Evolutionary conservation across 35 echinoderm and acorn worm genomes (phyloP), one percentile per base, ranked within the genome.

Genomic region (Ophiothrix spiculata): DNA sequence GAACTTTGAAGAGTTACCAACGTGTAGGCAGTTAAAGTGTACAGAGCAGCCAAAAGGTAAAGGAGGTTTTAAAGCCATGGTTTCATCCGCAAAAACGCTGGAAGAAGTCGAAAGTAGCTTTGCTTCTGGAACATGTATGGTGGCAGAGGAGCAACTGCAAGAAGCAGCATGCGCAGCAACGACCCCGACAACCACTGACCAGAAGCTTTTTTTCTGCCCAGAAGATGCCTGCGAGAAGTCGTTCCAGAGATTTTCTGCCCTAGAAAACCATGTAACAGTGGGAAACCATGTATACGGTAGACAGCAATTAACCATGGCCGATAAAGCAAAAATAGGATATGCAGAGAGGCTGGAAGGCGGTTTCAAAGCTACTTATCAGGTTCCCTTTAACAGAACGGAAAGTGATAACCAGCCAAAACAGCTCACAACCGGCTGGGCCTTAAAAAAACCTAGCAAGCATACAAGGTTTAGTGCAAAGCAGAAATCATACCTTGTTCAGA

Each of bases 381-480:
- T 49, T 10, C 42, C 6, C 19, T 6, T 49, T 10, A 49, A 6
- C 19, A 19, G 6, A 10, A 6, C 19, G 6, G 42, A 19, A 10
- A 19, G 42, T 10, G 42, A 49, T 10, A 10, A 19, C 19, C 6
- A 10, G 6, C 6, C 42, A 10, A 49, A 49, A 28, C 4, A 76
- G 33, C 74, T 76, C 12, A 4, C 25, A 35, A 63, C 73, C 10
- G 42, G 82, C 8, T 56, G 46, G 39, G 60, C 82, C 0, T 29
- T 84, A 33, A 42, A 84, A 36, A 84, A 60, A 69, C n/a, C 39
- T 31, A 42, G 60, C 13, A 42, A 56, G 33, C 21, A 21, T 12
- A 36, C 6, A n/a, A 11, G 49, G 1, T 84, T 64, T 56, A 74
- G 25, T n/a, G 36, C 29, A 21, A 84, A 84, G 38, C 82, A 84